phyloP scores from a whole-genome alignment of 2,113 vertebrate species.

The Halcyon malimbica region DNA sequence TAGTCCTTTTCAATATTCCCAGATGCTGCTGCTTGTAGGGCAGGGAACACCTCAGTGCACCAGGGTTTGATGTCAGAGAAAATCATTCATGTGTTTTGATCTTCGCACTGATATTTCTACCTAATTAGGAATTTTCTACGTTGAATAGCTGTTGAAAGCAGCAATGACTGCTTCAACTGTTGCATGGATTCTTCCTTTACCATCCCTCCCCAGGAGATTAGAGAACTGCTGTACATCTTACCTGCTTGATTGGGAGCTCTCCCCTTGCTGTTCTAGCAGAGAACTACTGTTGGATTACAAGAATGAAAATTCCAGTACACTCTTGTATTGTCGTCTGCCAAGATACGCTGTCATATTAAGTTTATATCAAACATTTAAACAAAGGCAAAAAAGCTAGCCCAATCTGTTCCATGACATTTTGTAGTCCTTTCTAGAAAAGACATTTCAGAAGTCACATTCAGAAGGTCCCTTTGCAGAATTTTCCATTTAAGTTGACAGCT shows the following conservation, averaged over 20 bases:
- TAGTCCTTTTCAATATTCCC: background rate
- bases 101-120: background rate
- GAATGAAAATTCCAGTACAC: background rate
- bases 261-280: background rate
- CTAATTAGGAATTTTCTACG: background rate
- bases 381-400: background rate
- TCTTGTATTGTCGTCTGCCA: background rate
- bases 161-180: background rate
- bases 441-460: accelerated
- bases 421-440: background rate
- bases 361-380: background rate
- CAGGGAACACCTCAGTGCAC: background rate
- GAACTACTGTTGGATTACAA: background rate
- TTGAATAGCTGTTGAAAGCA: background rate
- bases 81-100: background rate
- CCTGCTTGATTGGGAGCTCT: background rate
- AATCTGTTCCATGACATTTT: background rate
- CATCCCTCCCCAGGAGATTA: background rate
- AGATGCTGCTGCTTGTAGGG: background rate
- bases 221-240: background rate
- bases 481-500: background rate
- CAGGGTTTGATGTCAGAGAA: background rate
- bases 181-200: background rate
- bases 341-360: background rate
- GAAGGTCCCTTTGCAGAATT: background rate